Evolutionary conservation across 2,888 invertebrate genomes (phyloP).

Genomic region (Brachyptera putata): DNA sequence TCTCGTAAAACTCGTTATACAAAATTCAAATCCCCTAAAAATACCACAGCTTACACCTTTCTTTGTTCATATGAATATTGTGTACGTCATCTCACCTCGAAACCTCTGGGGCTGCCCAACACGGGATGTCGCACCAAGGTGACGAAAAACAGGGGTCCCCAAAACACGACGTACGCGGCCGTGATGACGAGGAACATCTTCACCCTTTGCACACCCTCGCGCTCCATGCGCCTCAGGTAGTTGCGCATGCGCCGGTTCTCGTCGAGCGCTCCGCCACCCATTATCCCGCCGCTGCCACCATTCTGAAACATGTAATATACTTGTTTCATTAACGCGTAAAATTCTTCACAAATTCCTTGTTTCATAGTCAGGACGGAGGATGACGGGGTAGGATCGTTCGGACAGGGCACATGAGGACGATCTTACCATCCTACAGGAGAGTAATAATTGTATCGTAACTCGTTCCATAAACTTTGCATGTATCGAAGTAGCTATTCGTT

Average conservation of each 20-base stretch:
- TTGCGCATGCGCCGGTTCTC: constrained; percentile 71
- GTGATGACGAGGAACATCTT: constrained; percentile 84
- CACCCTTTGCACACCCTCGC: constrained; percentile 75
- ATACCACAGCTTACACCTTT: too few relatives aligned
- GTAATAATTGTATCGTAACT: too few relatives aligned
- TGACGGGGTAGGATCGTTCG: not conserved
- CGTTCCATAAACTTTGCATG: too few relatives aligned
- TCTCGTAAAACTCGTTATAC: too few relatives aligned
- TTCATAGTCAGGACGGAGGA: not conserved
- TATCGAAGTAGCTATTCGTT: too few relatives aligned
- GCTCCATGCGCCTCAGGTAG: constrained; percentile 71
- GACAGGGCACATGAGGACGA: too few relatives aligned
- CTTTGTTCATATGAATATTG: too few relatives aligned
- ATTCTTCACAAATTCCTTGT: not conserved
- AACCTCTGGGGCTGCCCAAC: constrained; percentile 65
- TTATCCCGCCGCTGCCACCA: constrained; percentile 1
- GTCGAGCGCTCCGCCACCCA: constrained; percentile 52
- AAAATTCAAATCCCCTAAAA: too few relatives aligned
- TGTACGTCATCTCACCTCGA: constrained; percentile 57
- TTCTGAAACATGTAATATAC: not conserved
- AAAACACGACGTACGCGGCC: constrained; percentile 79
- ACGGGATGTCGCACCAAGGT: constrained; percentile 74
- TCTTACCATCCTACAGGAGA: too few relatives aligned
- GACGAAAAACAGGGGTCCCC: constrained; percentile 86
- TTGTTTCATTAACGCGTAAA: too few relatives aligned